Evolutionary conservation across 2,113 vertebrate genomes (phyloP).

Genomic region (Tetraodon nigroviridis): DNA sequence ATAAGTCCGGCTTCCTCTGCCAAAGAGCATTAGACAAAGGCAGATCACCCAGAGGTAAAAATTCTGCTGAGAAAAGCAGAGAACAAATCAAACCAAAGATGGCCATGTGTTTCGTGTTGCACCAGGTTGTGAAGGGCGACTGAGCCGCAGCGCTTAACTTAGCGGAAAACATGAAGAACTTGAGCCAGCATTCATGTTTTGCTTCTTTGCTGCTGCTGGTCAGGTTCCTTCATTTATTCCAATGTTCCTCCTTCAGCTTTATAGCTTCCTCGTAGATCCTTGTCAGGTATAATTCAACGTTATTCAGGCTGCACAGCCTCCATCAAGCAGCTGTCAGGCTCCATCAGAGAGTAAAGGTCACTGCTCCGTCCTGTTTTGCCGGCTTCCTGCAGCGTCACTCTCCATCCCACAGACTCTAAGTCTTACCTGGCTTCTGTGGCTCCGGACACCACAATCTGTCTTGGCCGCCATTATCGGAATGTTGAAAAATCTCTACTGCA

Average conservation of each 20-base stretch:
- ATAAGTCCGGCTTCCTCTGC: constrained; percentile 57
- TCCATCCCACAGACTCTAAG: constrained; percentile 16
- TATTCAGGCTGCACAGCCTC: constrained; percentile 23
- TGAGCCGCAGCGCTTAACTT: constrained; percentile 28
- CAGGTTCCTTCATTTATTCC: constrained; percentile 23
- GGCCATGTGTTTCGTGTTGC: constrained; percentile 25
- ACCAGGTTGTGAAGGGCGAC: background rate
- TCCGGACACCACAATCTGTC: background rate
- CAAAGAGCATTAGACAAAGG: constrained; percentile 60
- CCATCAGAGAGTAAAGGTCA: constrained; percentile 60
- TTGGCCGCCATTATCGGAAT: background rate
- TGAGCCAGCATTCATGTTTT: background rate
- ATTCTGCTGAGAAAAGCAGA: constrained; percentile 59
- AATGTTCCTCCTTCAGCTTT: constrained; percentile 13
- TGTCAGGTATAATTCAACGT: constrained; percentile 44
- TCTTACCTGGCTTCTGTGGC: background rate
- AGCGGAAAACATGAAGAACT: constrained; percentile 10
- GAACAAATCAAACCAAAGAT: constrained; percentile 51
- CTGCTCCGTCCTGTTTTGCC: constrained; percentile 39
- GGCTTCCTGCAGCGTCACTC: constrained; percentile 28
- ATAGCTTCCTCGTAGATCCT: constrained; percentile 16
- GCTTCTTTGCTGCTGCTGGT: constrained; percentile 7
- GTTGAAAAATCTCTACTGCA: background rate
- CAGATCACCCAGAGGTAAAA: constrained; percentile 49
- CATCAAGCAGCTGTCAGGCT: constrained; percentile 38